These are phyloP conservation scores for Euplagia quadripunctaria DNA, from an alignment of 2,888 invertebrate genomes.

Conservation along the genomic window DNA sequence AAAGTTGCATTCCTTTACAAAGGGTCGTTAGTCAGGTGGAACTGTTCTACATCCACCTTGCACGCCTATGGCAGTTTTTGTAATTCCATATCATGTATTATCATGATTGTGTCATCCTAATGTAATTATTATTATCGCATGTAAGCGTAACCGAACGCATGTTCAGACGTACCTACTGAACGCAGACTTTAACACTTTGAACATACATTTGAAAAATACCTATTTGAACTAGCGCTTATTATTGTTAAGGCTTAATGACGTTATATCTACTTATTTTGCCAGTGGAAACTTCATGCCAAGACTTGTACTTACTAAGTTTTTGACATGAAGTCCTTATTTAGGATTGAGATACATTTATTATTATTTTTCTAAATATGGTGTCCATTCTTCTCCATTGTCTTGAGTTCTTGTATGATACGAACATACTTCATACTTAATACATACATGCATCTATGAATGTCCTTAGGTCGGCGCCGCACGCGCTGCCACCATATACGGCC, in stretches of 20 bases:
- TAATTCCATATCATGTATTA: slow-evolving; percentile 25
- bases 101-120: slow-evolving; percentile 38
- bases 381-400: slow-evolving; percentile 29
- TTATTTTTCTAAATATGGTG: slow-evolving; percentile 52
- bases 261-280: neutral
- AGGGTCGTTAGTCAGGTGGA: slow-evolving; percentile 52
- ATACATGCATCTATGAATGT: slow-evolving; percentile 53
- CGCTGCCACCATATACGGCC: slow-evolving; percentile 80
- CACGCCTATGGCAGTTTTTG: slow-evolving; percentile 36
- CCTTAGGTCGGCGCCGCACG: slow-evolving; percentile 74
- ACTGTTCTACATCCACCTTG: slow-evolving; percentile 38
- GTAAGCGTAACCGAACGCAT: slow-evolving; percentile 24
- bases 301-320: neutral
- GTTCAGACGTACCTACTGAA: neutral
- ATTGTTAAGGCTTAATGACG: neutral
- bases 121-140: slow-evolving; percentile 13
- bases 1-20: slow-evolving; percentile 40
- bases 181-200: too few species aligned
- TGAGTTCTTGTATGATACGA: slow-evolving; percentile 17
- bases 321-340: slow-evolving; percentile 7
- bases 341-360: slow-evolving; percentile 11
- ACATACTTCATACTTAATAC: slow-evolving; percentile 27
- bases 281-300: neutral
- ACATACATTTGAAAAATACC: too few species aligned
- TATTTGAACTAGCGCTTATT: too few species aligned